Conservation (phyloP, 2,113 vertebrate species). For the Terrapene triunguis region DNA sequence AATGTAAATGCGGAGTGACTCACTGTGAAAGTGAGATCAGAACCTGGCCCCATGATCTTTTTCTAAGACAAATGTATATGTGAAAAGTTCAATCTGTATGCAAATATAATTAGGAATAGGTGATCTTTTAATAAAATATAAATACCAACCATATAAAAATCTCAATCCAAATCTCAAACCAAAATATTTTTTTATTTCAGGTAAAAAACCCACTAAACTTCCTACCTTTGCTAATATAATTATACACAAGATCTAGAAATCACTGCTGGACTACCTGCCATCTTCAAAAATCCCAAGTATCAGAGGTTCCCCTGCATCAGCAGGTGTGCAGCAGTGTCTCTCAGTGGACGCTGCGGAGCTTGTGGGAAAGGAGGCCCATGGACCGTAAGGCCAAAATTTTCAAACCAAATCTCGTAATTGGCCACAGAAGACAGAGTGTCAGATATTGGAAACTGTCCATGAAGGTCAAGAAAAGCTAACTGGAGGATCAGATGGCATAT, state of each 20-base stretch:
- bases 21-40: not conserved
- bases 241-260: not conserved
- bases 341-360: not conserved
- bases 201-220: not conserved
- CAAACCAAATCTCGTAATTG: not conserved
- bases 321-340: not conserved
- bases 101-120: not conserved
- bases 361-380: not conserved
- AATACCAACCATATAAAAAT: not conserved
- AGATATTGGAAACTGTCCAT: not conserved
- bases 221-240: not conserved
- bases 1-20: not conserved
- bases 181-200: not conserved
- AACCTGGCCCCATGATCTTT: not conserved
- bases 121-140: not conserved
- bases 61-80: not conserved
- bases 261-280: not conserved
- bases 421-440: not conserved
- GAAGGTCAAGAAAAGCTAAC: not conserved
- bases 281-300: not conserved
- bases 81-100: not conserved
- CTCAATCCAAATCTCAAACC: not conserved
- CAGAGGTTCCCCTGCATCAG: not conserved
- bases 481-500: not conserved
- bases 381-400: not conserved